These are phyloP conservation scores for Ctenodactylus gundi DNA, from an alignment of 2,113 vertebrate genomes.

Conservation along the genomic window DNA sequence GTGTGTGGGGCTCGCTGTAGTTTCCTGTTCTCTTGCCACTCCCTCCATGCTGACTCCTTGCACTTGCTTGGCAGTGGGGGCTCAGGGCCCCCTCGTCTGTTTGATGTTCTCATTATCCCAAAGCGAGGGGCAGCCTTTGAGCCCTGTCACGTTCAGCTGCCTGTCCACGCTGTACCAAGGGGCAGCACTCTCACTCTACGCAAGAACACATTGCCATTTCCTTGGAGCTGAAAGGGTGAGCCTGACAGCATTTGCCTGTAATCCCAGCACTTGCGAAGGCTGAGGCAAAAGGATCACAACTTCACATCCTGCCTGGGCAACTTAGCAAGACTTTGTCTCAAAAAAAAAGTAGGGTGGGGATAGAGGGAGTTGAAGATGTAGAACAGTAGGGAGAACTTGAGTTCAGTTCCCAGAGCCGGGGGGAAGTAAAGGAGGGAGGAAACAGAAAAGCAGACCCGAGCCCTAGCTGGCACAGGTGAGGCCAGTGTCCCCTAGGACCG, in stretches of 20 bases:
- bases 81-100: neutral
- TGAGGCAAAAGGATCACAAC: neutral
- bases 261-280: neutral
- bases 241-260: neutral
- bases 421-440: neutral
- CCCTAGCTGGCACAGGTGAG: neutral
- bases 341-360: neutral
- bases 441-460: no score
- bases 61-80: neutral
- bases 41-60: neutral
- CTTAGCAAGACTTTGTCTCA: neutral
- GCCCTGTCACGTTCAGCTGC: neutral
- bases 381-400: neutral
- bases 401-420: neutral
- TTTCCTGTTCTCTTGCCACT: neutral
- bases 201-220: neutral
- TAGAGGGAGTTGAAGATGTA: neutral
- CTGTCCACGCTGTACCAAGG: neutral
- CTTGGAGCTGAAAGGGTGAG: neutral
- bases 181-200: neutral
- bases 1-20: rapidly evolving
- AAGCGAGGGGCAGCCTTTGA: neutral
- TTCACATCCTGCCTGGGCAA: neutral
- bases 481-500: rapidly evolving
- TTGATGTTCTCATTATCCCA: neutral